A percentile compares a stretch with the other conserved stretches of the same genome.
phyloP scores from a whole-genome alignment of 2,888 invertebrate genomes.

The Oscheius sp. region DNA sequence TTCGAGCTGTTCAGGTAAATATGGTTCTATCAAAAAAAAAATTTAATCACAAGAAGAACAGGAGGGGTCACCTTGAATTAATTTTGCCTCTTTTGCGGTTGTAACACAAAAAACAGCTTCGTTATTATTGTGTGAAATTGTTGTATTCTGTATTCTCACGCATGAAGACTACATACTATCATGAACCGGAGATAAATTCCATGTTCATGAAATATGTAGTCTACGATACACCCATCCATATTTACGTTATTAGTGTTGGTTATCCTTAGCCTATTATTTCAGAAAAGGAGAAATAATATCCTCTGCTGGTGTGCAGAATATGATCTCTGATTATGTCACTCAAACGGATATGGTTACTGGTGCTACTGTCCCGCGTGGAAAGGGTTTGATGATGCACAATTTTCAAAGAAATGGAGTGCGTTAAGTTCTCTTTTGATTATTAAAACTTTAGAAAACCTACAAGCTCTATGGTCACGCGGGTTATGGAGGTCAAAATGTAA shows the following conservation, averaged over 20 bases:
- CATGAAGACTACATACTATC: too few relatives aligned
- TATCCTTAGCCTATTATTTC: too few relatives aligned
- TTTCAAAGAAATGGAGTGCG: neutral
- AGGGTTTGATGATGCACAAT: conserved; percentile 39
- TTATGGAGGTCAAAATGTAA: conserved; percentile 72
- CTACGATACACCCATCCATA: too few relatives aligned
- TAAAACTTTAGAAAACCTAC: conserved; percentile 28
- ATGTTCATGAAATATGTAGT: too few relatives aligned
- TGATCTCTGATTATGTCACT: conserved; percentile 35
- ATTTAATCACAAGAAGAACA: neutral
- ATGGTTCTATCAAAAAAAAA: too few relatives aligned
- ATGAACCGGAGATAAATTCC: too few relatives aligned
- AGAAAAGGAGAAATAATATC: conserved; percentile 34
- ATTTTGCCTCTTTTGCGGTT: too few relatives aligned
- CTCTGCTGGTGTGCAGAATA: conserved; percentile 5
- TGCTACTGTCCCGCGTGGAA: conserved; percentile 36
- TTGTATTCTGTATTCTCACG: too few relatives aligned
- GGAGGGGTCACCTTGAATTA: too few relatives aligned
- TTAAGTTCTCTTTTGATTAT: neutral
- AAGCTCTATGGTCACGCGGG: conserved; percentile 71
- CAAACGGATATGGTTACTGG: conserved; percentile 41
- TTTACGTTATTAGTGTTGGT: too few relatives aligned
- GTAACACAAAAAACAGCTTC: too few relatives aligned
- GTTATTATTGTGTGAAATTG: too few relatives aligned
- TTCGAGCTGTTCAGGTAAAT: conserved; percentile 39